A percentile compares a stretch with the other conserved stretches of the same genome.
Evolutionary conservation across 2,888 invertebrate species (phyloP).

Genomic region (Metallyticus violacea): DNA sequence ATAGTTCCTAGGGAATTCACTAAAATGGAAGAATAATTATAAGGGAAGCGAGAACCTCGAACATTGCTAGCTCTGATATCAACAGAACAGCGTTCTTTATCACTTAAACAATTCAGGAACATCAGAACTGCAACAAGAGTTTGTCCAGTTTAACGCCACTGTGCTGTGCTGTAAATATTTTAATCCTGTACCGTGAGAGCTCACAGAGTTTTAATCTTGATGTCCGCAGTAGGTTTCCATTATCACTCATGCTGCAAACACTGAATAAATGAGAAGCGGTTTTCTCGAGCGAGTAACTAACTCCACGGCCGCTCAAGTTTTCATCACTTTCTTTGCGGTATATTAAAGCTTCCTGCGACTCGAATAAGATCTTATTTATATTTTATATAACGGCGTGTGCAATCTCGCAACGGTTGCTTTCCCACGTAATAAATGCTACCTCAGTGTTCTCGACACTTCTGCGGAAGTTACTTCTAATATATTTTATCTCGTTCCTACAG

Average conservation of each 20-base stretch:
- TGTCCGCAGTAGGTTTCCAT: neutral
- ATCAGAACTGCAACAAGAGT: neutral
- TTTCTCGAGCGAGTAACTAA: no score
- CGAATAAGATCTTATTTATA: neutral
- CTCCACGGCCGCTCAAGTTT: neutral
- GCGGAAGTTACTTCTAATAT: no score
- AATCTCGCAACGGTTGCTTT: neutral
- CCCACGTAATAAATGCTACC: neutral
- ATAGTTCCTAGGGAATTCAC: no score
- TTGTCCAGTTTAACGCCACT: no score
- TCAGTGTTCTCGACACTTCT: neutral
- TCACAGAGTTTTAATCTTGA: neutral
- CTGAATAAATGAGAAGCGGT: neutral
- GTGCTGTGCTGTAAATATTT: neutral
- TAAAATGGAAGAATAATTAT: no score
- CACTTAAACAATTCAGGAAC: neutral
- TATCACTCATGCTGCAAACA: neutral
- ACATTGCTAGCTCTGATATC: no score
- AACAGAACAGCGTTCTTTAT: no score
- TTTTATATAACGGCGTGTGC: neutral
- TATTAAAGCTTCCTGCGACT: neutral
- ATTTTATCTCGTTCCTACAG: no score
- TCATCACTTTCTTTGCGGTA: neutral
- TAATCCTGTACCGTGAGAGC: neutral
- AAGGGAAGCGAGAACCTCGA: no score